These are phyloP conservation scores for Sebastes taczanowskii DNA, from an alignment of 2,797 vertebrate species.

Conservation along the genomic window DNA sequence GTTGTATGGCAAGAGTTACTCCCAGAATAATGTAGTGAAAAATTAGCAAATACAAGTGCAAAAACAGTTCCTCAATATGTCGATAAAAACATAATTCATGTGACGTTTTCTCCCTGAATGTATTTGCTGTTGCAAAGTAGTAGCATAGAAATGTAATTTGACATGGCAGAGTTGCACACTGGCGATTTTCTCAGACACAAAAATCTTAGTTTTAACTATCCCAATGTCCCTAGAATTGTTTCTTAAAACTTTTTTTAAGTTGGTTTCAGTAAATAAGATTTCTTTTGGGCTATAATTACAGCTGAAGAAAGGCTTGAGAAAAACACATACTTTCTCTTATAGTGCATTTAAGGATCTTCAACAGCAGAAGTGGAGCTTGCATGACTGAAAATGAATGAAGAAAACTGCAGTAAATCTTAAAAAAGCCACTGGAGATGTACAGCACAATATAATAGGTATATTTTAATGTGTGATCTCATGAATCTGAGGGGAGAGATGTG, in stretches of 20 bases:
- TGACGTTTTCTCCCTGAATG: neutral
- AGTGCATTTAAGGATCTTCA: neutral
- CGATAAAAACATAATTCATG: neutral
- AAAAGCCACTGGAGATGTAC: neutral
- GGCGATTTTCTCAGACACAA: neutral
- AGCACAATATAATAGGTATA: neutral
- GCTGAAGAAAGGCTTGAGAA: neutral
- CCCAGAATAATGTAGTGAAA: neutral
- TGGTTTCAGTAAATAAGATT: neutral
- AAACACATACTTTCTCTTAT: neutral
- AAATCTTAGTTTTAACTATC: neutral
- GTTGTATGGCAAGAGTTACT: neutral
- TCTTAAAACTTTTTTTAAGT: neutral
- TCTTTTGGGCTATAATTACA: neutral
- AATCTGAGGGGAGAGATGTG: constrained; percentile 22
- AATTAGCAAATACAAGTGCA: neutral
- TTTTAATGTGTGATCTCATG: constrained; percentile 9
- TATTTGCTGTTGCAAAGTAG: neutral
- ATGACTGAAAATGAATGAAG: constrained; percentile 1
- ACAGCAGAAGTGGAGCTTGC: neutral
- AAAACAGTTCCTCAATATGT: neutral
- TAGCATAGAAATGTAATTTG: neutral
- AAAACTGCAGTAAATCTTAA: constrained; percentile 4
- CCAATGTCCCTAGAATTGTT: neutral
- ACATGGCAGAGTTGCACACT: neutral